phyloP scores from a whole-genome alignment of 2,888 invertebrate genomes.

The Leptarthrus brevirostris region DNA sequence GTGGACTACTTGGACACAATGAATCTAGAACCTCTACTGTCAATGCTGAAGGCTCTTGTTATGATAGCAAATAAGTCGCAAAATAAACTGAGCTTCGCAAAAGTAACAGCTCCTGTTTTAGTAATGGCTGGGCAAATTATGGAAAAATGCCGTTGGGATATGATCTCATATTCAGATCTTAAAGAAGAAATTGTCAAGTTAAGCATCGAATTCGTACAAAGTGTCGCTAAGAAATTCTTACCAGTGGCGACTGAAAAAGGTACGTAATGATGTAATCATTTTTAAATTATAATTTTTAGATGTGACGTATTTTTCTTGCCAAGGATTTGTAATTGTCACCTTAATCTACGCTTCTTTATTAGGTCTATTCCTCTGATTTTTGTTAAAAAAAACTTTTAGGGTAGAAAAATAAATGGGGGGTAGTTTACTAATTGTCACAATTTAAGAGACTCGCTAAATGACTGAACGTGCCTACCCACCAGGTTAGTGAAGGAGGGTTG shows the following conservation, averaged over 20 bases:
- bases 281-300: too few relatives aligned
- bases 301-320: too few relatives aligned
- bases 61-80: slow-evolving; percentile 56
- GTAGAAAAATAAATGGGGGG: too few relatives aligned
- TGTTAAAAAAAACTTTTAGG: too few relatives aligned
- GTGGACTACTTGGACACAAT: slow-evolving; percentile 57
- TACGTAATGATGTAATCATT: too few relatives aligned
- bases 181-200: slow-evolving; percentile 59
- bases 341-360: too few relatives aligned
- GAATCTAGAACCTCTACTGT: slow-evolving; percentile 54
- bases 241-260: slow-evolving; percentile 60
- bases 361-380: too few relatives aligned
- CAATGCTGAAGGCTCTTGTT: slow-evolving; percentile 58
- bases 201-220: slow-evolving; percentile 59
- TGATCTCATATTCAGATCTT: slow-evolving; percentile 59
- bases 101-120: slow-evolving; percentile 60
- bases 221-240: slow-evolving; percentile 59
- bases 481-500: too few relatives aligned
- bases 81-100: slow-evolving; percentile 57
- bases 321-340: too few relatives aligned
- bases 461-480: too few relatives aligned
- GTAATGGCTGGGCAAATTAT: slow-evolving; percentile 61
- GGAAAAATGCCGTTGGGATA: slow-evolving; percentile 62
- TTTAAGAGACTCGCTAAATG: too few relatives aligned
- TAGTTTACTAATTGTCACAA: too few relatives aligned